Evolutionary conservation across 2,888 invertebrate genomes (phyloP).

Genomic region (Tanytarsus gracilentus): DNA sequence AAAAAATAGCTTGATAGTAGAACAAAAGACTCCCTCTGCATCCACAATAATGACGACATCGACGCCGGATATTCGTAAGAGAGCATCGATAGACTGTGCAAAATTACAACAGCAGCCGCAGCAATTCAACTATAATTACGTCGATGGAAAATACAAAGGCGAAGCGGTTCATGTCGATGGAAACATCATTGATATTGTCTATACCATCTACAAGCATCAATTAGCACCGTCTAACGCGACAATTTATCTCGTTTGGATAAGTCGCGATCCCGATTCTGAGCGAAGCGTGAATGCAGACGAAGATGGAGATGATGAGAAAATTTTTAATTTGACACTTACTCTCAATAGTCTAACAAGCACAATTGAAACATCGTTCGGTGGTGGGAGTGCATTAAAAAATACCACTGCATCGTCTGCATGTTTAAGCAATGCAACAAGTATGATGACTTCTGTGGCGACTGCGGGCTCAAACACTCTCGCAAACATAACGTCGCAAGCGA

Average conservation of each 20-base stretch:
- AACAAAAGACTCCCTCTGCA: background rate
- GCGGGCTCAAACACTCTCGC: constrained; percentile 7
- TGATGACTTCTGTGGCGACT: constrained; percentile 19
- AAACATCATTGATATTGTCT: constrained; percentile 37
- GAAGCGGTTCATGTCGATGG: constrained; percentile 36
- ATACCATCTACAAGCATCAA: constrained; percentile 49
- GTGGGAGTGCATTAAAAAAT: constrained; percentile 35
- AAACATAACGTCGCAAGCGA: constrained; percentile 33
- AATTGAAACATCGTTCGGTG: constrained; percentile 39
- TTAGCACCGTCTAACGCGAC: constrained; percentile 44
- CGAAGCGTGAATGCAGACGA: constrained; percentile 30
- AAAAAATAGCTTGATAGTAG: background rate
- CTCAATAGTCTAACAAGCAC: constrained; percentile 43
- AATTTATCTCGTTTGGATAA: constrained; percentile 55
- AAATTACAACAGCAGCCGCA: constrained; percentile 28
- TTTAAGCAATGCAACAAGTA: constrained; percentile 20
- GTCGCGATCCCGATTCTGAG: constrained; percentile 44
- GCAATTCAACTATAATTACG: constrained; percentile 29
- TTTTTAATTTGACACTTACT: constrained; percentile 42
- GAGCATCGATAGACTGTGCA: constrained; percentile 15
- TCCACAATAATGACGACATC: constrained; percentile 31
- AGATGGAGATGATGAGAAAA: constrained; percentile 32
- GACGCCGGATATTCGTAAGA: constrained; percentile 30
- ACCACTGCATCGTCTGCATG: constrained; percentile 34
- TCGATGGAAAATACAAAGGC: constrained; percentile 35